Evolutionary conservation across 2,888 invertebrate species (phyloP), one percentile per base, ranked within the genome.

Genomic region (Agrotis puta): DNA sequence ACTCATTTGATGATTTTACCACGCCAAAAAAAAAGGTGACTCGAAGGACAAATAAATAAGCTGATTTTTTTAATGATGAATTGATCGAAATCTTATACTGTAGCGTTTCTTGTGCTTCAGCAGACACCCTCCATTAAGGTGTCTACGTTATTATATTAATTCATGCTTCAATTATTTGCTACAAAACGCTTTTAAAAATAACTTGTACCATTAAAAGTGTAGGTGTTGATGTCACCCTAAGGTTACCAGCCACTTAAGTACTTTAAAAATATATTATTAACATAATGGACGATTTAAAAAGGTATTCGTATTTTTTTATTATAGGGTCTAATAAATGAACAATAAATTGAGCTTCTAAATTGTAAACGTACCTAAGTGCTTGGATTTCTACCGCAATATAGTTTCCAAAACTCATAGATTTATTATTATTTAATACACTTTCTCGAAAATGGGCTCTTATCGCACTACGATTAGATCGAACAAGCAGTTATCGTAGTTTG

Each of bases 61-160:
- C 69, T 56, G 54, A 70, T 78, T 67, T 64, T 11, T 33, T 33
- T 68, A 74, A 74, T 65, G 65, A 72, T 45, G 48, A 24, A 62
- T 56, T 22, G 11, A 18, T 13, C 14, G 67, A 70, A 74, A 83
- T 78, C 48, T 58, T 74, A 74, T 58, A 82, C 74, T 57, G 61
- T 70, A 65, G 47, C 62, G 48, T 72, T 69, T 58, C 61, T 65
- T 56, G 56, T 54, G 58, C 66, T 70, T 69, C 64, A 74, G 73
- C 62, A 53, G 47, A 63, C 51, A 53, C 57, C 53, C 43, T 78
- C 67, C 73, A 76, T 78, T 79, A 76, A 71, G 57, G 56, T 74
- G 57, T 73, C 57, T 77, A 59, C 20, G 39, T 62, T 71, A 78
- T 73, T 69, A 58, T 77, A 81, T 67, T 80, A 61, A 65, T 77